Percentiles rank a stretch among this genome's conserved stretches.
phyloP scores from a whole-genome alignment of 2,113 vertebrate genomes.

The Acrocephalus arundinaceus region DNA sequence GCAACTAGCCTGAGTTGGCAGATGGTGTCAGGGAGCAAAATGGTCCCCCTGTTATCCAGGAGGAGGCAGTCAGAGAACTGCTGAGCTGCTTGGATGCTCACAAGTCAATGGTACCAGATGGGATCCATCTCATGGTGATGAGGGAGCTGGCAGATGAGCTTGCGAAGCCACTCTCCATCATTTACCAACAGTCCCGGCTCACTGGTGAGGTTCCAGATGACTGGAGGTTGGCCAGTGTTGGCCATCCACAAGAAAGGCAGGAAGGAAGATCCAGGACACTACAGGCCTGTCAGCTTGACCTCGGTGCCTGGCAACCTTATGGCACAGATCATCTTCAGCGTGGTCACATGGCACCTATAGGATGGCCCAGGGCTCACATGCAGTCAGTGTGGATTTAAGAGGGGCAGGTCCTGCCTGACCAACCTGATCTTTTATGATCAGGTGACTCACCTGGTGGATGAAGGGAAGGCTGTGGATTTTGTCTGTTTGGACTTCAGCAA shows the following conservation, averaged over 20 bases:
- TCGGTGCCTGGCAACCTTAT: not conserved
- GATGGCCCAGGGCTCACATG: too few species aligned
- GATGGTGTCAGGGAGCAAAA: not conserved
- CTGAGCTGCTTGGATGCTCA: not conserved
- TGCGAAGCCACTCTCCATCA: rapidly evolving
- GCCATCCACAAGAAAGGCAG: not conserved
- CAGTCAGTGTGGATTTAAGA: not conserved
- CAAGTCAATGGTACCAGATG: rapidly evolving
- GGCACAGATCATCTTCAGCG: not conserved
- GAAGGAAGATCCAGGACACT: not conserved
- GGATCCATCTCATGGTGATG: not conserved
- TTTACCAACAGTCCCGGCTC: not conserved
- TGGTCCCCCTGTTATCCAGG: not conserved
- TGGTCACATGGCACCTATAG: not conserved
- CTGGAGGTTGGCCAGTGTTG: rapidly evolving
- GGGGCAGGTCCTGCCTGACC: not conserved
- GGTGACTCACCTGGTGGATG: not conserved
- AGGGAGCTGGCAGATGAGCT: not conserved
- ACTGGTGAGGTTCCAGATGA: not conserved
- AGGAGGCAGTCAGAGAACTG: not conserved
- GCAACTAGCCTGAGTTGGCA: not conserved
- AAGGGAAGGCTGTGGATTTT: not conserved
- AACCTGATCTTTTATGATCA: not conserved
- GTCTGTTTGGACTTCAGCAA: not conserved
- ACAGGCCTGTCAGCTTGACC: not conserved